Percentiles rank a stretch among this genome's conserved stretches.
These are phyloP conservation scores for Erpornis zantholeuca DNA, from an alignment of 2,113 vertebrate species.

Conservation along the genomic window DNA sequence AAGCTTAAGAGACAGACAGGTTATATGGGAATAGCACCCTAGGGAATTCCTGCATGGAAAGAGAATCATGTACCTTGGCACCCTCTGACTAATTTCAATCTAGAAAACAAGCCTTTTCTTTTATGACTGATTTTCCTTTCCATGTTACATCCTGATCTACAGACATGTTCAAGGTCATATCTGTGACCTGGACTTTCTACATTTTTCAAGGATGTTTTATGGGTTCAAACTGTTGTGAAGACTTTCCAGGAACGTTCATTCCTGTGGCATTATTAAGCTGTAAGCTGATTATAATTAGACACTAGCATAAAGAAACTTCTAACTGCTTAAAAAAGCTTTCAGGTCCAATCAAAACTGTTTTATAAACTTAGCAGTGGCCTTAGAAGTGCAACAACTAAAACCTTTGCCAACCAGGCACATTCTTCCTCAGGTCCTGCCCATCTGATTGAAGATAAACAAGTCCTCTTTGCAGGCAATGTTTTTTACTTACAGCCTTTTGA, in stretches of 20 bases:
- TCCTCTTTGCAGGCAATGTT: neutral
- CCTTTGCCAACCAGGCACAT: conserved; percentile 20
- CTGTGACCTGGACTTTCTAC: neutral
- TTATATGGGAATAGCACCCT: neutral
- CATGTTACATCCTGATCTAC: neutral
- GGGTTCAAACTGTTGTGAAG: neutral
- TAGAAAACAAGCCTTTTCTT: neutral
- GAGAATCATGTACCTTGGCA: neutral
- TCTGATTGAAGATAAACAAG: conserved; percentile 16
- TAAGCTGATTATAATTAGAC: neutral
- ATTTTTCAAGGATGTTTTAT: neutral
- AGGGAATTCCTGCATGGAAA: neutral
- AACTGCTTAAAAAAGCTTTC: conserved; percentile 9
- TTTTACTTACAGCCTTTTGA: conserved; percentile 88
- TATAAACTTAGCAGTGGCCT: neutral
- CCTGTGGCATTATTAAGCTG: neutral
- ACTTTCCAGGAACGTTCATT: neutral
- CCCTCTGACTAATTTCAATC: neutral
- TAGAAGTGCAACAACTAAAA: neutral
- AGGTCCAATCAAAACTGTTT: neutral
- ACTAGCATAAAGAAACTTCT: neutral
- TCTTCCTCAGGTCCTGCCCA: neutral
- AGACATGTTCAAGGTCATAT: neutral
- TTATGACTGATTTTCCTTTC: neutral
- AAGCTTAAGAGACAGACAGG: neutral